Percentiles rank a stretch among this genome's conserved stretches.
phyloP scores from a whole-genome alignment of 1,140 invertebrate genomes.

The Trachymyrmex cornetzi region DNA sequence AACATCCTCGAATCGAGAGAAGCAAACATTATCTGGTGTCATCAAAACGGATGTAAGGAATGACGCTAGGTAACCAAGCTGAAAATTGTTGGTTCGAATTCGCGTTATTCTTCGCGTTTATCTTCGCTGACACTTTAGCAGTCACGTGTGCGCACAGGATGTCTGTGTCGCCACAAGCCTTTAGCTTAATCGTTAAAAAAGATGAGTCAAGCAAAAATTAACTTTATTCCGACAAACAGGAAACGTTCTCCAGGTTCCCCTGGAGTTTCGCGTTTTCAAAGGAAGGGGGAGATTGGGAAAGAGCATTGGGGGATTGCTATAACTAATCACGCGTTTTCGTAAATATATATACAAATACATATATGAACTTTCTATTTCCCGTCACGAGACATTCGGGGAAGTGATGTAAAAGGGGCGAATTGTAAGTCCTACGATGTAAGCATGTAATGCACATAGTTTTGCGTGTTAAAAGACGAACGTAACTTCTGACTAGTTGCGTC shows the following conservation, averaged over 20 bases:
- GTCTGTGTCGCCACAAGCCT: neutral
- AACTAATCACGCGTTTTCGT: constrained; percentile 24
- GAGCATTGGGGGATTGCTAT: neutral
- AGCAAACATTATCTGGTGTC: constrained; percentile 9
- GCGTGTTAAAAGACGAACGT: constrained; percentile 39
- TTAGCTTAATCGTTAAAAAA: constrained; percentile 31
- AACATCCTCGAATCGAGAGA: neutral
- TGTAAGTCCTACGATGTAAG: constrained; percentile 35
- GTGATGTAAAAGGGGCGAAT: constrained; percentile 16
- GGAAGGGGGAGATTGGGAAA: neutral
- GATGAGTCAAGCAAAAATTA: neutral
- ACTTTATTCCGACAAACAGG: neutral
- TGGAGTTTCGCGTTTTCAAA: neutral
- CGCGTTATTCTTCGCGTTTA: neutral
- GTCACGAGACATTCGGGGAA: constrained; percentile 2
- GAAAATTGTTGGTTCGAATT: constrained; percentile 35
- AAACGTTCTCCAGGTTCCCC: neutral
- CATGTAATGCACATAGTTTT: neutral
- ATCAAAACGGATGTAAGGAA: constrained; percentile 45
- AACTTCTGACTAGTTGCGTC: constrained; percentile 63
- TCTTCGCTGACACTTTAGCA: neutral
- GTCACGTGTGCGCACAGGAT: neutral
- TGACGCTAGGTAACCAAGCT: constrained; percentile 41
- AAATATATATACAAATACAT: neutral
- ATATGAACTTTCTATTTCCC: constrained; percentile 17